A percentile compares a stretch with the other conserved stretches of the same genome.
These are phyloP conservation scores for Oryzias woworae DNA, from an alignment of 2,113 vertebrate species.

Conservation along the genomic window DNA sequence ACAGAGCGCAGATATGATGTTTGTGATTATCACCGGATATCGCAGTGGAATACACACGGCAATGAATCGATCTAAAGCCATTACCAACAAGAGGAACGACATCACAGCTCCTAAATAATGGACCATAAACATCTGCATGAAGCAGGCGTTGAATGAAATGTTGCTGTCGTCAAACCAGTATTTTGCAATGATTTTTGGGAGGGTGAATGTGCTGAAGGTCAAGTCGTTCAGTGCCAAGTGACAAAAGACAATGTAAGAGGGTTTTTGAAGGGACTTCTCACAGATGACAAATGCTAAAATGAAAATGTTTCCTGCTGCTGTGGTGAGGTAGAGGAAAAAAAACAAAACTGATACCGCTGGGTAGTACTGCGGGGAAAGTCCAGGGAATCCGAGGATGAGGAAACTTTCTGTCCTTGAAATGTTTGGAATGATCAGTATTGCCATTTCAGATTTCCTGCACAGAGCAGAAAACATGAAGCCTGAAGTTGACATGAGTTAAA, in stretches of 20 bases:
- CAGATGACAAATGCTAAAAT: slow-evolving; percentile 19
- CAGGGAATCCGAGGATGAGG: slow-evolving; percentile 64
- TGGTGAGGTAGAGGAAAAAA: slow-evolving; percentile 49
- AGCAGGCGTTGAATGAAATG: slow-evolving; percentile 61
- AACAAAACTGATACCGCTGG: slow-evolving; percentile 33
- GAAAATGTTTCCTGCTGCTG: slow-evolving; percentile 29
- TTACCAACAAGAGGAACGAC: slow-evolving; percentile 49
- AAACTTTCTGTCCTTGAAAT: slow-evolving; percentile 34
- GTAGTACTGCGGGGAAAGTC: slow-evolving; percentile 52
- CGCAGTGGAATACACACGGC: slow-evolving; percentile 65
- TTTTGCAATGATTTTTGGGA: slow-evolving; percentile 59
- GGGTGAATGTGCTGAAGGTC: slow-evolving; percentile 53
- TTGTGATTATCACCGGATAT: slow-evolving; percentile 54
- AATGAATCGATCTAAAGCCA: slow-evolving; percentile 71
- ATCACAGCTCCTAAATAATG: slow-evolving; percentile 63
- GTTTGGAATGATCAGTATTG: slow-evolving; percentile 10
- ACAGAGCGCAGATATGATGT: slow-evolving; percentile 45
- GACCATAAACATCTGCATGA: slow-evolving; percentile 68
- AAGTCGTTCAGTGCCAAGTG: slow-evolving; percentile 57
- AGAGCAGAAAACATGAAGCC: background rate
- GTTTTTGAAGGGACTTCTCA: slow-evolving; percentile 59
- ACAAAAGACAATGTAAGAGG: slow-evolving; percentile 52
- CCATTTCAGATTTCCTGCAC: background rate
- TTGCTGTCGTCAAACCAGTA: slow-evolving; percentile 55
- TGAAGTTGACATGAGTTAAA: too few species aligned